Conservation (phyloP, 2,797 vertebrate genomes). For the Cephalopachus bancanus region DNA sequence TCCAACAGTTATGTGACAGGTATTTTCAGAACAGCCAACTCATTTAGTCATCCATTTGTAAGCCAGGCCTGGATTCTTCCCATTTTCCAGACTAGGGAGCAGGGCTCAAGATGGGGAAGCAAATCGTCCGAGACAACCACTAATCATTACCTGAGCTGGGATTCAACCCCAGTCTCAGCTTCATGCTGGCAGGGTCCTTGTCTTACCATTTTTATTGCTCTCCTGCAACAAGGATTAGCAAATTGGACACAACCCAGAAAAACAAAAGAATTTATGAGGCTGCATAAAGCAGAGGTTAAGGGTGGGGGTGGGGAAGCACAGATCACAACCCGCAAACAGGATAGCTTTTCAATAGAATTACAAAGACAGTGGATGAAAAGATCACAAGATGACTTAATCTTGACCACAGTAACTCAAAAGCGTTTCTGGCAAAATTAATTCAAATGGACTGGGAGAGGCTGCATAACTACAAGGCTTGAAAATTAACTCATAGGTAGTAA, state of each 20-base stretch:
- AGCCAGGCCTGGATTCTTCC: background rate
- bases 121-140: background rate
- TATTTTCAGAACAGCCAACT: background rate
- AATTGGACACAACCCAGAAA: slow-evolving; percentile 70
- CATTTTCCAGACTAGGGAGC: background rate
- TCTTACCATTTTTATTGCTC: slow-evolving; percentile 61
- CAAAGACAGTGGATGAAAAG: slow-evolving; percentile 72
- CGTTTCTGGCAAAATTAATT: slow-evolving; percentile 67
- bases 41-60: background rate
- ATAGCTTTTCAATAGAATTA: slow-evolving; percentile 76
- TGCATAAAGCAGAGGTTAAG: background rate
- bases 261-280: slow-evolving; percentile 77
- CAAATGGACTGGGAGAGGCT: slow-evolving; percentile 67
- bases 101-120: background rate
- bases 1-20: background rate
- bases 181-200: background rate
- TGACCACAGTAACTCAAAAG: slow-evolving; percentile 64
- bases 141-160: background rate
- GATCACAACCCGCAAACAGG: slow-evolving; percentile 52
- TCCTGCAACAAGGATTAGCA: slow-evolving; percentile 63
- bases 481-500: slow-evolving; percentile 69
- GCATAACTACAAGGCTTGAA: background rate
- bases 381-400: slow-evolving; percentile 77
- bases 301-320: background rate
- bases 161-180: background rate